Conservation (phyloP, 2,797 vertebrate species). For the Sebastes jordani region DNA sequence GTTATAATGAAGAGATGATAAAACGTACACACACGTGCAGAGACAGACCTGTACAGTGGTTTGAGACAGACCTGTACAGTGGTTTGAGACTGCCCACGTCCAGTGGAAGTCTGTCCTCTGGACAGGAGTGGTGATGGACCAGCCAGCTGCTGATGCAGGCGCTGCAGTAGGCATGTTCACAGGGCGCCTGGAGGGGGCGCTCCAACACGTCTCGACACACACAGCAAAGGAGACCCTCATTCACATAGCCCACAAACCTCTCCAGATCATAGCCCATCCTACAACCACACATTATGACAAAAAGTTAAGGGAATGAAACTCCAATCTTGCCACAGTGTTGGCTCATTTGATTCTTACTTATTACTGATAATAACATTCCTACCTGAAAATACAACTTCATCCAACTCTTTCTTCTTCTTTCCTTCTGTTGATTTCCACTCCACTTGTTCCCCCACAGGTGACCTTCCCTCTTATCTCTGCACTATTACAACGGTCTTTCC, state of each 20-base stretch:
- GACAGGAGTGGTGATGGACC: conserved; percentile 88
- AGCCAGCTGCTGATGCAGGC: conserved; percentile 91
- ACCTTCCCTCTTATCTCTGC: conserved; percentile 1
- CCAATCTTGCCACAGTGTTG: neutral
- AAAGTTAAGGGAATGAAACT: neutral
- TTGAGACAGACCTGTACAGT: conserved; percentile 88
- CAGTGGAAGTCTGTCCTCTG: conserved; percentile 89
- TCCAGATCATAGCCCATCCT: conserved; percentile 93
- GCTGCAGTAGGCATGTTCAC: conserved; percentile 91
- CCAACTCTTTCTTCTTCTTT: conserved; percentile 23
- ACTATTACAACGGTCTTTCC: conserved; percentile 4
- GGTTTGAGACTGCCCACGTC: conserved; percentile 84
- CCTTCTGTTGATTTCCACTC: conserved; percentile 12
- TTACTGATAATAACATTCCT: conserved; percentile 13
- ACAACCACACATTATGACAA: conserved; percentile 4
- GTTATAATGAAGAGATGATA: neutral
- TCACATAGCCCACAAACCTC: conserved; percentile 91
- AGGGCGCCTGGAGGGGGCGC: conserved; percentile 91
- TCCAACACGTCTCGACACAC: conserved; percentile 90
- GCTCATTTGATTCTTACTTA: neutral
- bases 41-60: conserved; percentile 87
- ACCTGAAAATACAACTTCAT: conserved; percentile 55
- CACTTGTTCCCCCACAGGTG: conserved; percentile 9
- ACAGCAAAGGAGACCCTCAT: conserved; percentile 91
- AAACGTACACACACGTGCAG: neutral